Evolutionary conservation across 2,888 invertebrate species (phyloP).

Genomic region (Pseudococcus longispinus): DNA sequence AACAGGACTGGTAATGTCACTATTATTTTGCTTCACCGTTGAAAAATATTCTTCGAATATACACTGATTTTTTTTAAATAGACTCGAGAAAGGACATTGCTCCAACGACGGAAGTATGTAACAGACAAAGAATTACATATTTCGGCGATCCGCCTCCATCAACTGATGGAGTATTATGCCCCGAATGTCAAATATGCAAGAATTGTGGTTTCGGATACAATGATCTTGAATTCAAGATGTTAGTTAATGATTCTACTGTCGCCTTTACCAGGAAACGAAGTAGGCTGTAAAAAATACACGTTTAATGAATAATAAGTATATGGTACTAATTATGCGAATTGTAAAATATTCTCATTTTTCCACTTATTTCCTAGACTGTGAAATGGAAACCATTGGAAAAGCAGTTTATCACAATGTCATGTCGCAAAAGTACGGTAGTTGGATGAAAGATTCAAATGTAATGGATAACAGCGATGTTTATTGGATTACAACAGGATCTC

Average conservation of each 20-base stretch:
- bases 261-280: slow-evolving; percentile 7
- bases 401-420: slow-evolving; percentile 86
- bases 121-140: slow-evolving; percentile 50
- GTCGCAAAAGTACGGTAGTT: slow-evolving; percentile 74
- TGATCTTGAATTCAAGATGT: slow-evolving; percentile 66
- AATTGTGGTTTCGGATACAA: slow-evolving; percentile 65
- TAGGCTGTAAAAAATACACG: background rate
- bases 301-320: too few species aligned
- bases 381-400: slow-evolving; percentile 89
- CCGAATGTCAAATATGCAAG: slow-evolving; percentile 68
- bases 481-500: slow-evolving; percentile 82
- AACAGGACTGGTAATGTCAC: slow-evolving; percentile 70
- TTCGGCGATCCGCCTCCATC: slow-evolving; percentile 66
- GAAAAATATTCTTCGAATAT: background rate
- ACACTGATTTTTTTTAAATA: background rate
- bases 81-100: slow-evolving; percentile 1
- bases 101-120: slow-evolving; percentile 28
- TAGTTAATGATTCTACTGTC: background rate
- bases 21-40: background rate
- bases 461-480: background rate
- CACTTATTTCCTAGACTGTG: slow-evolving; percentile 72
- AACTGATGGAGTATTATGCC: slow-evolving; percentile 68
- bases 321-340: too few species aligned
- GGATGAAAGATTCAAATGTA: slow-evolving; percentile 65
- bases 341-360: background rate